Evolutionary conservation across 2,797 vertebrate species (phyloP), one percentile per base, ranked within the genome.

Genomic region (Fringilla coelebs): DNA sequence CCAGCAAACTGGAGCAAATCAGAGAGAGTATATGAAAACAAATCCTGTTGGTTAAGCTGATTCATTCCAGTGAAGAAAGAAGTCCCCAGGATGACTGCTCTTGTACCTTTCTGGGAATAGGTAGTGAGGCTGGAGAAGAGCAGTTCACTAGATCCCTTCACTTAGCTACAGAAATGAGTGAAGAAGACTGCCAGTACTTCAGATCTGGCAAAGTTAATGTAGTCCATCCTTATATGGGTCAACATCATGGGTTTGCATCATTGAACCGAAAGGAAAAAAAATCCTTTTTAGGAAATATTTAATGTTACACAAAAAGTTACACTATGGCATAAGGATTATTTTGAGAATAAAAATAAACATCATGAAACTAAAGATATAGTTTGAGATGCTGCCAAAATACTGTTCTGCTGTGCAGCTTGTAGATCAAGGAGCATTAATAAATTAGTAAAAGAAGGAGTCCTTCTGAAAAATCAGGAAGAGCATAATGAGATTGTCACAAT

Each of bases 301-400:
- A 84, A 67, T 41, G 21, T 81, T 90, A 65, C 49, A 72, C 11
- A 46, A 40, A 89, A 91, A 70, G 29, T 7, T 88, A 32, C 58
- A 19, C 29, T 65, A 45, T 41, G 41, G 63, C 34, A 65, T 70
- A 79, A 85, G 61, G 32, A 85, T 85, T 93, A 93, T 90, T 92
- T 90, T 85, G 20, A 89, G 75, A 93, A 73, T 67, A 77, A 93
- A 92, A 94, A 83, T 79, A 95, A 94, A 73, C 32, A 54, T 40
- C 0, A 46, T 31, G 32, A 89, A 76, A 73, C 55, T 86, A 86
- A 91, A 95, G 36, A 71, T 75, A 36, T 10, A 76, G 38, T 77
- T 78, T 73, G 73, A 86, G n/a, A 70, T 73, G 43, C 55, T 81
- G 76, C 73, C 79, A 92, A 90, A 93, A 82, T 49, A 45, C 63